Evolutionary conservation across 2,797 vertebrate species (phyloP), one percentile per base, ranked within the genome.

Genomic region (Aphelocoma californica): DNA sequence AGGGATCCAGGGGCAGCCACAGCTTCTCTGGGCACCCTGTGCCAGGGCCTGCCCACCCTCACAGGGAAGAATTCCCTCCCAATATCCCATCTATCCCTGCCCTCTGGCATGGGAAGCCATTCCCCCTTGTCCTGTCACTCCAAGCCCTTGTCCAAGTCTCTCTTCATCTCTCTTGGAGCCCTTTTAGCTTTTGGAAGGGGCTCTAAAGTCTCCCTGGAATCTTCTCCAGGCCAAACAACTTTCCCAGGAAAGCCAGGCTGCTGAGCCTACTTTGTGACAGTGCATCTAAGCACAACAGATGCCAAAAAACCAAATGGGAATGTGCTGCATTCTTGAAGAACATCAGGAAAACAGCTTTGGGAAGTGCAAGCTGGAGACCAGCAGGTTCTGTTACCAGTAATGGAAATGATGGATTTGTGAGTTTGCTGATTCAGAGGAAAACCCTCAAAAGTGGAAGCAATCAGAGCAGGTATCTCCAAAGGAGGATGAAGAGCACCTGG

Each of bases 11-110:
- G 29, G 18, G 6, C n/a, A 78, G n/a, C n/a, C 80, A 53, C 72
- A 78, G n/a, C 34, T 60, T 2, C 51, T 84, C 18, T 40, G 51
- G 44, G 12, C 11, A 64, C 3, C 23, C 57, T 58, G 24, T 57
- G 38, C 38, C 51, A 71, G 44, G 44, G 38, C 14, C 12, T 38
- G 2, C 0, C 2, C 28, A 21, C 6, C 32, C 17, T 31, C 57
- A 10, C 5, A 64, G 44, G 0, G 0, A 51, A 3, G 0, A 51
- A 57, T 57, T 64, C 2, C 8, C 16, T 31, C 36, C 34, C 28
- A 38, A 3, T 5, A 23, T 34, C 50, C 14, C n/a, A 56, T 1
- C 32, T 1, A 24, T 0, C 23, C 19, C 23, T 28, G 13, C 28
- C 48, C 18, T 69, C 34, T 36, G 32, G 2, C 57, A 57, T 26